Evolutionary conservation across 2,888 invertebrate genomes (phyloP), one percentile per base, ranked within the genome.

Genomic region (Heliconius aoede): DNA sequence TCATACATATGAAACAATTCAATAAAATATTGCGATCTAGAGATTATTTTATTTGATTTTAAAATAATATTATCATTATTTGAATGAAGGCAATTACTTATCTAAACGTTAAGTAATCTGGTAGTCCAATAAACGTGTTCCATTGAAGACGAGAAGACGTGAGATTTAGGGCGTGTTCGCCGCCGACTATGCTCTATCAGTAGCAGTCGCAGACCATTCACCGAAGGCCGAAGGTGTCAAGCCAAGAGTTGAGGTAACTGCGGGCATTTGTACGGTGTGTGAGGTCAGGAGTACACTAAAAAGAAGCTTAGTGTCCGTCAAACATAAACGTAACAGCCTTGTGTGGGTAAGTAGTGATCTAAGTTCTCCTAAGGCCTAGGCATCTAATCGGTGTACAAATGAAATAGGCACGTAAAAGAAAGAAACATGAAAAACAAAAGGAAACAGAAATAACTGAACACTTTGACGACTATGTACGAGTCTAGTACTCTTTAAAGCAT

Each of bases 171-270:
- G 87, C 89, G 88, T 90, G 85, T 91, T 89, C 89, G 91, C 90
- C 90, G 90, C 90, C 83, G 86, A 89, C 85, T 84, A 86, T 85
- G 85, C 85, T 85, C 86, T 86, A 86, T 84, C 82, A 84, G 81
- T 85, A 84, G 86, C 85, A 87, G 86, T 88, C 88, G 87, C 86
- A 87, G 88, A 89, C 89, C 86, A 88, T 79, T 90, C 87, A 89
- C 88, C 89, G 91, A 92, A 91, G 91, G 91, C 89, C 87, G 90
- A 91, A 94, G 90, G 92, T 93, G 93, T 93, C 89, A 94, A 94
- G 94, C 94, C 90, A 92, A 94, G 92, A 94, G 93, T 94, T 92
- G 87, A 92, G 93, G 94, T 94, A 94, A 94, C 94, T 94, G 94
- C 94, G 94, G 94, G 94, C 94, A 94, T 92, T 90, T 94, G 94